Conservation (phyloP, 1,140 invertebrate genomes). For the Onthophagus taurus region DNA sequence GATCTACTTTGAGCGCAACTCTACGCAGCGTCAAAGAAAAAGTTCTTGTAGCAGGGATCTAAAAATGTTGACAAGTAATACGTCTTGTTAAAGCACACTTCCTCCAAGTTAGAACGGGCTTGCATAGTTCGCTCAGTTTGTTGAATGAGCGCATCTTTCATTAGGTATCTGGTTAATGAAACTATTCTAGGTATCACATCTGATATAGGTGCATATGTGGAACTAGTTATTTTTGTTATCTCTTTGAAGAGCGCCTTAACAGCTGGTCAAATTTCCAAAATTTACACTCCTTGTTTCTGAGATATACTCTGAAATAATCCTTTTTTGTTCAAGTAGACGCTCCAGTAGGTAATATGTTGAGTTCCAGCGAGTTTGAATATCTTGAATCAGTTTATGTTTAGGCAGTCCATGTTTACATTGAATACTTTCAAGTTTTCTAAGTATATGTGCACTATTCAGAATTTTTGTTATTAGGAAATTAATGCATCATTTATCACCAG, state of each 20-base stretch:
- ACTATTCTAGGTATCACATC: constrained; percentile 16
- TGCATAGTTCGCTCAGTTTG: neutral
- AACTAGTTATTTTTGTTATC: constrained; percentile 19
- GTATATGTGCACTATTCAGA: neutral
- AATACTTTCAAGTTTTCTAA: neutral
- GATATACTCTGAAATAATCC: constrained; percentile 10
- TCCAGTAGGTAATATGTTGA: constrained; percentile 17
- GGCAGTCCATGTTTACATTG: neutral
- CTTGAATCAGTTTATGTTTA: constrained; percentile 16
- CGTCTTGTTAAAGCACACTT: neutral
- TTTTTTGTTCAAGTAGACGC: constrained; percentile 15
- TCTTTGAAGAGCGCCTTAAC: constrained; percentile 17
- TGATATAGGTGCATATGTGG: constrained; percentile 11
- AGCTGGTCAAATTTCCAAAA: constrained; percentile 9
- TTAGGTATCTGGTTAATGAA: constrained; percentile 9
- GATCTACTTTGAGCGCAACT: neutral
- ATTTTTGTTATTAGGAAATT: neutral
- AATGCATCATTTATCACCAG: constrained; percentile 2
- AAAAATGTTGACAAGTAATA: neutral
- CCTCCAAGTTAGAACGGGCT: neutral
- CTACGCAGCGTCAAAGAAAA: constrained; percentile 1
- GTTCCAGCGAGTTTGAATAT: constrained; percentile 16
- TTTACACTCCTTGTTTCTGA: constrained; percentile 5
- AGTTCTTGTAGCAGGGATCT: neutral
- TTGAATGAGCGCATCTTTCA: constrained; percentile 1